Evolutionary conservation across 2,888 invertebrate species (phyloP).

Genomic region (Drosophila mulleri): DNA sequence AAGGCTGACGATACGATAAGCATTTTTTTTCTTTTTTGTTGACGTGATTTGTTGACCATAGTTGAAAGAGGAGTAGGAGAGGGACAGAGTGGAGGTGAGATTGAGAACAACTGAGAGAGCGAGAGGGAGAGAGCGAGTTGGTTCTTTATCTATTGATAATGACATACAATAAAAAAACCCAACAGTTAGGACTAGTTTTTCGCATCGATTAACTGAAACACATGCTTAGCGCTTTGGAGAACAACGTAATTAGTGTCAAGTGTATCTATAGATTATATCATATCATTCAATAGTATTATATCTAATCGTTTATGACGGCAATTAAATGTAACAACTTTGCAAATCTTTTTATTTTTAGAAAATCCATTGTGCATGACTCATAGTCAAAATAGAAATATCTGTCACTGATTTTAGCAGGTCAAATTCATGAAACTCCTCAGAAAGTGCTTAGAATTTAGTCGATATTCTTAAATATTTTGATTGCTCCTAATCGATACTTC

Average conservation of each 20-base stretch:
- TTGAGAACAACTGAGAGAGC: not conserved
- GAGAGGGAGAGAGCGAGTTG: no score
- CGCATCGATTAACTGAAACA: slow-evolving; percentile 35
- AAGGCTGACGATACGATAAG: slow-evolving; percentile 49
- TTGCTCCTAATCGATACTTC: no score
- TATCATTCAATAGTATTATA: slow-evolving; percentile 8
- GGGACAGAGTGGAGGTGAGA: not conserved
- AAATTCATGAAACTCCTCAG: no score
- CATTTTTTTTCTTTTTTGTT: not conserved
- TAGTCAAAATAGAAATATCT: not conserved
- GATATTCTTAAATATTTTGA: no score
- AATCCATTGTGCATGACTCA: slow-evolving; percentile 19
- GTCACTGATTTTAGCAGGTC: no score
- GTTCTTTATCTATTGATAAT: slow-evolving; percentile 38
- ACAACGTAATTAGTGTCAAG: slow-evolving; percentile 27
- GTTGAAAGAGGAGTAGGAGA: not conserved
- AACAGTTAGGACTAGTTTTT: slow-evolving; percentile 1
- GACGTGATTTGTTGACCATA: slow-evolving; percentile 36
- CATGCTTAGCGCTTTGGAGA: slow-evolving; percentile 17
- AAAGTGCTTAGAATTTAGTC: no score
- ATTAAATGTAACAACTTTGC: not conserved
- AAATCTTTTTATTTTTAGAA: slow-evolving; percentile 1
- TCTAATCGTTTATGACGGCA: slow-evolving; percentile 18
- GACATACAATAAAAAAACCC: slow-evolving; percentile 4
- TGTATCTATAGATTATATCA: slow-evolving; percentile 17